A percentile compares a stretch with the other conserved stretches of the same genome.
phyloP scores from a whole-genome alignment of 1,140 invertebrate genomes.

The Metopolophium dirhodum region DNA sequence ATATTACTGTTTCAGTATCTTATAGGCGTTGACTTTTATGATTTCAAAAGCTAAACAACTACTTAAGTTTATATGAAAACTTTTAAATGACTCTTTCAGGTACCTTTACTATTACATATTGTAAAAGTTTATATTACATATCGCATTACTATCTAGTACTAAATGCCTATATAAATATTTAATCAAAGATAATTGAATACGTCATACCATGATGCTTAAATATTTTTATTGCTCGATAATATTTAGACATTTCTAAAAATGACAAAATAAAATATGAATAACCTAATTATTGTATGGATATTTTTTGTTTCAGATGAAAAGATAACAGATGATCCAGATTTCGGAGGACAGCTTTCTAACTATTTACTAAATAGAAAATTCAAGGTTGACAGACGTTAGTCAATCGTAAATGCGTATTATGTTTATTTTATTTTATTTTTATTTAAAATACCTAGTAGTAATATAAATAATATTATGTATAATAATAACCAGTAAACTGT shows the following conservation, averaged over 20 bases:
- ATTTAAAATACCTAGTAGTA: not conserved
- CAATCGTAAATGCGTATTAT: not conserved
- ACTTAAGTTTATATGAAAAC: not conserved
- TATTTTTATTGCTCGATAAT: not conserved
- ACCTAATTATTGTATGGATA: not conserved
- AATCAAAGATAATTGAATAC: not conserved
- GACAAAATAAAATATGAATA: not conserved
- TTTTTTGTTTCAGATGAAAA: not conserved
- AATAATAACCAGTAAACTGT: too few relatives aligned
- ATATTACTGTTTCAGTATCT: not conserved
- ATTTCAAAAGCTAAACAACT: not conserved
- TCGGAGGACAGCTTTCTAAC: not conserved
- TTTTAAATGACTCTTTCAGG: not conserved
- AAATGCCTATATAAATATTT: not conserved
- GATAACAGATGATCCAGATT: not conserved
- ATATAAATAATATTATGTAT: not conserved
- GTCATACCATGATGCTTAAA: not conserved
- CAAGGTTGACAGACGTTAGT: not conserved
- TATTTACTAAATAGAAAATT: not conserved
- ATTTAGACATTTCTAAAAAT: not conserved
- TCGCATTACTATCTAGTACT: not conserved
- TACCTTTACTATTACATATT: not conserved
- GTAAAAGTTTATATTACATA: not conserved
- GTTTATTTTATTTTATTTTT: not conserved
- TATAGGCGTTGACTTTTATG: not conserved